Percentiles rank a stretch among this genome's conserved stretches.
These are phyloP conservation scores for Ginglymostoma cirratum DNA, from an alignment of 2,113 vertebrate species.

Conservation along the genomic window DNA sequence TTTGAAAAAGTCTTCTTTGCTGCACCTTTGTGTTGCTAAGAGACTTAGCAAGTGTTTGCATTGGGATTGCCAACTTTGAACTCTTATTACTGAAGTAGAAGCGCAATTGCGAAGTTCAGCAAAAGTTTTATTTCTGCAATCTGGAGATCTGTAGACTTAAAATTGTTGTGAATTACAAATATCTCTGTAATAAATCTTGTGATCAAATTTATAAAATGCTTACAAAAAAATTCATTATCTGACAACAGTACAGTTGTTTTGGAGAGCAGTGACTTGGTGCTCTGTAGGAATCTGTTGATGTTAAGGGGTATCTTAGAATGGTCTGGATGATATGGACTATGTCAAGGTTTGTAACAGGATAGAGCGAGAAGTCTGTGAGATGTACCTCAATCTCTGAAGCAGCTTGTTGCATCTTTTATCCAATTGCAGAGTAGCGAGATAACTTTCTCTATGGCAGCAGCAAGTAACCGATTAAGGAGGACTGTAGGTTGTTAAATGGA, in stretches of 20 bases:
- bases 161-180: not conserved
- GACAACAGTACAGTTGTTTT: not conserved
- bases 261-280: not conserved
- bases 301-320: too few relatives aligned
- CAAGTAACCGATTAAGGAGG: too few relatives aligned
- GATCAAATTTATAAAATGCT: not conserved
- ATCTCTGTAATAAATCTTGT: too few relatives aligned
- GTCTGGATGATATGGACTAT: too few relatives aligned
- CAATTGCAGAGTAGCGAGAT: too few relatives aligned
- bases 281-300: not conserved
- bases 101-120: not conserved
- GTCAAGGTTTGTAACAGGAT: too few relatives aligned
- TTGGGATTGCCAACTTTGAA: slow-evolving; percentile 15
- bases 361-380: too few relatives aligned
- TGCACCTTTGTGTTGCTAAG: slow-evolving; percentile 27
- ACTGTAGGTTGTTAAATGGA: too few relatives aligned
- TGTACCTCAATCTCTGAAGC: too few relatives aligned
- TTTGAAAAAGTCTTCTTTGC: slow-evolving; percentile 29
- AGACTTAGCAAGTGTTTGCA: slow-evolving; percentile 15
- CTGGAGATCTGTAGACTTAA: not conserved
- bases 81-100: not conserved
- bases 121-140: not conserved
- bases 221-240: not conserved
- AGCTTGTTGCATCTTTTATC: too few relatives aligned
- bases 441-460: too few relatives aligned